Evolutionary conservation across 2,797 vertebrate species (phyloP).

Genomic region (Ficedula albicollis): DNA sequence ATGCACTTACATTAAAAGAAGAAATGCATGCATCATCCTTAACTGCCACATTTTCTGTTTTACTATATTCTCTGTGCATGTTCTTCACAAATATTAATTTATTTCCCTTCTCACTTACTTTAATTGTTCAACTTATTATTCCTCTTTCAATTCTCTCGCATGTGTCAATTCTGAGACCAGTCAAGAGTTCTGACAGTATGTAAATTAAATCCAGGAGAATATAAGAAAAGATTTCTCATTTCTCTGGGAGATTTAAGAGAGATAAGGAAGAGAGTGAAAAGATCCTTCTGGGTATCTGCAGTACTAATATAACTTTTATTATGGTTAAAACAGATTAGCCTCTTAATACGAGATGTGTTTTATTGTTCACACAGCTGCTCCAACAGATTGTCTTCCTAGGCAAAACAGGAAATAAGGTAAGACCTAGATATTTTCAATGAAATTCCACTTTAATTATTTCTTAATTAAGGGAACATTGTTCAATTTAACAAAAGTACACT

Average conservation of each 20-base stretch:
- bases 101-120: slow-evolving; percentile 14
- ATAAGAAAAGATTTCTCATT: slow-evolving; percentile 30
- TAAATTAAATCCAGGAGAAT: slow-evolving; percentile 57
- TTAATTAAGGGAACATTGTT: slow-evolving; percentile 70
- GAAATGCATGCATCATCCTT: background rate
- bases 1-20: background rate
- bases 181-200: slow-evolving; percentile 29
- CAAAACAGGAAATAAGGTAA: slow-evolving; percentile 55
- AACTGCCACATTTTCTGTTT: background rate
- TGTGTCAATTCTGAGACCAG: slow-evolving; percentile 30
- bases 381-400: slow-evolving; percentile 64
- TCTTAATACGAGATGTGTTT: slow-evolving; percentile 64
- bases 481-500: slow-evolving; percentile 54
- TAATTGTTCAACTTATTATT: slow-evolving; percentile 41
- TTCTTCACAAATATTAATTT: background rate
- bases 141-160: slow-evolving; percentile 42
- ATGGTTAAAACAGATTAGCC: slow-evolving; percentile 56
- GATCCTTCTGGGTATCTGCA: slow-evolving; percentile 50
- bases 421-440: slow-evolving; percentile 45
- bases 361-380: slow-evolving; percentile 67
- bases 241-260: slow-evolving; percentile 59
- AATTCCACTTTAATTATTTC: slow-evolving; percentile 69
- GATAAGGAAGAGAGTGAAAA: slow-evolving; percentile 55
- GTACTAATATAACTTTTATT: slow-evolving; percentile 58
- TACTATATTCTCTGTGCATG: background rate